Evolutionary conservation across 2,888 invertebrate species (phyloP).

Genomic region (Eupithecia tripunctaria): DNA sequence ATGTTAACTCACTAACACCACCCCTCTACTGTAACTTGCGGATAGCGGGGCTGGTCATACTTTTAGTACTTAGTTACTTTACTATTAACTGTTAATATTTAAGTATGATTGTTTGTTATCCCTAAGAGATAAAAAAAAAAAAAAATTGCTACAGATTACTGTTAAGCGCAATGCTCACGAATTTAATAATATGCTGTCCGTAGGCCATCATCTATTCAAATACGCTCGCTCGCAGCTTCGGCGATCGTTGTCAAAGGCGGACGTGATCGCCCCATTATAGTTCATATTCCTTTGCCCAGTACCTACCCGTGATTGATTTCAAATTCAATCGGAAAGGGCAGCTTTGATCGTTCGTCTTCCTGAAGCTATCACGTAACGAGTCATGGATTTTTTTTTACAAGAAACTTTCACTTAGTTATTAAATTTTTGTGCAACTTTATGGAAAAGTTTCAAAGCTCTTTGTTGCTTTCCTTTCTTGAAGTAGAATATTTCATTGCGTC

Average conservation of each 20-base stretch:
- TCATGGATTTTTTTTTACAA: constrained; percentile 11
- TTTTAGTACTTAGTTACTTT: no score
- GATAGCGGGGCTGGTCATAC: no score
- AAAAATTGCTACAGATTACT: background rate
- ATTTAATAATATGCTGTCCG: constrained; percentile 11
- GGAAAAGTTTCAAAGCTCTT: background rate
- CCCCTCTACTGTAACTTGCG: no score
- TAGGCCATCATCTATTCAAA: background rate
- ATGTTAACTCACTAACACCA: no score
- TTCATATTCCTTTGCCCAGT: constrained; percentile 15
- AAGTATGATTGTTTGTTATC: no score
- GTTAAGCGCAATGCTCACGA: background rate
- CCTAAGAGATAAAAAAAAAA: no score
- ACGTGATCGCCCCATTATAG: constrained; percentile 15
- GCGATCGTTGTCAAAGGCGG: constrained; percentile 5
- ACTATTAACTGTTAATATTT: no score
- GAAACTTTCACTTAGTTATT: constrained; percentile 9
- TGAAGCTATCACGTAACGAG: constrained; percentile 28
- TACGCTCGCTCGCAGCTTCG: background rate
- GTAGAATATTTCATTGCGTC: background rate
- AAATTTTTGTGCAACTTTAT: constrained; percentile 20
- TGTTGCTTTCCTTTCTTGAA: background rate
- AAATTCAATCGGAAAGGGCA: constrained; percentile 30
- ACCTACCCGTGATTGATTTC: constrained; percentile 23
- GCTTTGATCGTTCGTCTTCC: constrained; percentile 34